Conservation (phyloP, 2,113 vertebrate genomes). For the Gyps fulvus region DNA sequence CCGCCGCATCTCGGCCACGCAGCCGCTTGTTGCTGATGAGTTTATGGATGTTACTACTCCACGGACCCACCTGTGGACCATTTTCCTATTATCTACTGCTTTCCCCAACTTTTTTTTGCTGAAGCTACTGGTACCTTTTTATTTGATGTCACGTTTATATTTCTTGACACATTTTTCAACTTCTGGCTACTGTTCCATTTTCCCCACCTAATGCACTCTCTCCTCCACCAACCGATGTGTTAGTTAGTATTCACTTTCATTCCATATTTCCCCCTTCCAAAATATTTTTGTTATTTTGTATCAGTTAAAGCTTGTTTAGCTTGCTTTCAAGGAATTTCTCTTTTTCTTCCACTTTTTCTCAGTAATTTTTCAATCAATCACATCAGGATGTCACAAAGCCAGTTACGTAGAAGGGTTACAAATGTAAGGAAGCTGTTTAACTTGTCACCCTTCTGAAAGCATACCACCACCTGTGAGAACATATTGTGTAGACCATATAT, state of each 20-base stretch:
- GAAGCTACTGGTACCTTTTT: neutral
- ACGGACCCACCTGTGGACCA: neutral
- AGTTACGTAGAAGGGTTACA: neutral
- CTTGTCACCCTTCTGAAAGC: neutral
- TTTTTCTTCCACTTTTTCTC: neutral
- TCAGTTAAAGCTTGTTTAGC: neutral
- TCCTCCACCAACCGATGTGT: neutral
- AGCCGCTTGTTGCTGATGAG: rapidly evolving
- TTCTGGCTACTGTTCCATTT: neutral
- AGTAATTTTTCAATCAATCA: neutral
- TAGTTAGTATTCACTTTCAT: neutral
- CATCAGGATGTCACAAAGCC: neutral
- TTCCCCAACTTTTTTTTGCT: neutral
- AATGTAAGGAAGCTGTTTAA: neutral
- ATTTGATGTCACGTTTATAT: neutral
- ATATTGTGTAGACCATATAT: neutral
- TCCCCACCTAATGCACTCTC: neutral
- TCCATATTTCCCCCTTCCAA: neutral
- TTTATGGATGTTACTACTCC: neutral
- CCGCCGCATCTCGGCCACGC: neutral
- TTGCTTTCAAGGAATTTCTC: neutral
- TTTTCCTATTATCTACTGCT: neutral
- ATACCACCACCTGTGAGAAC: neutral
- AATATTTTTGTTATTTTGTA: neutral
- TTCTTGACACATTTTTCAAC: neutral